Base-by-base conservation (phyloP, 2,797 vertebrate genomes). In the Galagoides demidoff region DNA sequence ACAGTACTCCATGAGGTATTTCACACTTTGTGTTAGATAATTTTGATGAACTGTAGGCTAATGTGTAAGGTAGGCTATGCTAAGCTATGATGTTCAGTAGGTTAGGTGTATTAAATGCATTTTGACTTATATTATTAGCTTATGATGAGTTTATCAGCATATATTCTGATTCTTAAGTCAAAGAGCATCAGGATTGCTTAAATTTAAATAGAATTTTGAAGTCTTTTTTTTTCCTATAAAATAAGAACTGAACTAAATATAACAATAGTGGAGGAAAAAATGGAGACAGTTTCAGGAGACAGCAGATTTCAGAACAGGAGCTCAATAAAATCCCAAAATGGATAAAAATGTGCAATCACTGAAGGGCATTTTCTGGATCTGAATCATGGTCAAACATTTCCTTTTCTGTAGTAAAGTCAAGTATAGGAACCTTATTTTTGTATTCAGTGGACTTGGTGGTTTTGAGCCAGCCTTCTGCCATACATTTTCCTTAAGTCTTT, bases 381-480 rank as follows among this genome's bases (percentile, higher is more conserved):
- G 19, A 85, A 85, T 77, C 22, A 49, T 37, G 16, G 34, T 49
- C 12, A 94, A 57, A 87, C 1, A 64, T 85, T 85, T 74, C 13
- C 52, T 68, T 55, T 70, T 66, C 31, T 37, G 20, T 19, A 77
- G 31, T 39, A 81, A 95, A 91, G 61, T 27, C 85, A 93, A 71
- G 39, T 93, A 83, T 73, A 76, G 39, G 25, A 37, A 57, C 19
- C 20, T 79, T 77, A 49, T 2, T 52, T 1, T 77, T 77, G 25
- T 70, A 91, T 83, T 20, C 23, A 73, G 11, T 76, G 61, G 27
- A 66, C 31, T 92, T 76, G 19, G 13, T 70, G 27, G 3, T 66
- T 82, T 94, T 71, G 29, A 90, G 34, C n/a, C 73, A 91, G 39
- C 11, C 27, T 71, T 94, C 52, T 92, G 23, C 73, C 27, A 64